These are phyloP conservation scores for Bufotes viridis DNA, from an alignment of 2,797 vertebrate genomes.

Conservation along the genomic window DNA sequence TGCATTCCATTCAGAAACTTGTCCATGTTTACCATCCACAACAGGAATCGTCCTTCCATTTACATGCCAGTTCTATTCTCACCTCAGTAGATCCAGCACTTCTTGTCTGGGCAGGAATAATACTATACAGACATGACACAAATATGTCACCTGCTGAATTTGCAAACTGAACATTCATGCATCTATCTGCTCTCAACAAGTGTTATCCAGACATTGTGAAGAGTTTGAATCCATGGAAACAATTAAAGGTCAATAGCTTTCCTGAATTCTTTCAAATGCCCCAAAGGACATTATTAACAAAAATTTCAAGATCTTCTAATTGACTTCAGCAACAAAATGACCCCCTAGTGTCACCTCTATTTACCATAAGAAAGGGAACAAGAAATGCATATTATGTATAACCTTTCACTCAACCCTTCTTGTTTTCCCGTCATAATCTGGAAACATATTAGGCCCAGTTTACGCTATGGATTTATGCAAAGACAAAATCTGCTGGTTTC, in stretches of 20 bases:
- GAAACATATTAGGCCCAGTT: too few species aligned
- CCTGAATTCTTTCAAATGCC: background rate
- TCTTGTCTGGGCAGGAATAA: background rate
- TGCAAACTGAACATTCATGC: background rate
- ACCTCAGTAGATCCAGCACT: background rate
- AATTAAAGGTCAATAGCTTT: background rate
- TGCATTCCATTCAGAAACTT: too few species aligned
- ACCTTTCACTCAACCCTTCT: background rate
- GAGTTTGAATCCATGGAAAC: background rate
- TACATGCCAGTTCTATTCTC: too few species aligned
- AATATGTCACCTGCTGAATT: background rate
- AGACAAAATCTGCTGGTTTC: too few species aligned
- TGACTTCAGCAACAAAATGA: background rate
- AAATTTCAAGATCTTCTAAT: slow-evolving; percentile 3
- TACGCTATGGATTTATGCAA: too few species aligned
- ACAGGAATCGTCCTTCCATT: too few species aligned
- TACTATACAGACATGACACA: background rate
- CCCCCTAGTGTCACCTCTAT: background rate
- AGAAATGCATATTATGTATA: background rate
- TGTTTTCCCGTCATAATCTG: too few species aligned
- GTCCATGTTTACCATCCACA: too few species aligned
- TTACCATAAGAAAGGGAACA: background rate
- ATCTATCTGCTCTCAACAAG: background rate
- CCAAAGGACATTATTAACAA: background rate
- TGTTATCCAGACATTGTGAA: background rate